phyloP scores from a whole-genome alignment of 1,140 invertebrate genomes.

The Halyomorpha halys region DNA sequence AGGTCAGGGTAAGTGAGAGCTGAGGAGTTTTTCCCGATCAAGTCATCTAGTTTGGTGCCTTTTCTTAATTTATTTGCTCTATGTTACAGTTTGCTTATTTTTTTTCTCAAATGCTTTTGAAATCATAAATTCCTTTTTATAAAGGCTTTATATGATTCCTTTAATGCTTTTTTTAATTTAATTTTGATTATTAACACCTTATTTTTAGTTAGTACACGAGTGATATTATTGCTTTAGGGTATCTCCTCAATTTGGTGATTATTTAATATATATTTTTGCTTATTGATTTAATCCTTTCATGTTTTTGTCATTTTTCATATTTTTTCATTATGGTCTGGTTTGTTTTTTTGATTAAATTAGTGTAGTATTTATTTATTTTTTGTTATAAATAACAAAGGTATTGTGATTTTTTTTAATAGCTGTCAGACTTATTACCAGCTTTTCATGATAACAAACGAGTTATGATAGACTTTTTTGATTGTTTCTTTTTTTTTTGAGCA shows the following conservation, averaged over 20 bases:
- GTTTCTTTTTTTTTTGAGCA: no score
- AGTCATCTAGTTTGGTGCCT: constrained; percentile 20
- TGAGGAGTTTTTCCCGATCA: constrained; percentile 2
- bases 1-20: constrained; percentile 29
- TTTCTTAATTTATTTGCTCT: constrained; percentile 19
- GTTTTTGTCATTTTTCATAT: no score
- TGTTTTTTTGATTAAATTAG: constrained; percentile 2
- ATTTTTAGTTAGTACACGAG: constrained; percentile 2
- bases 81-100: constrained; percentile 18
- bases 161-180: not conserved
- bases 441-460: no score
- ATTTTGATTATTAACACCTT: not conserved
- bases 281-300: constrained; percentile 4
- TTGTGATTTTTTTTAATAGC: no score
- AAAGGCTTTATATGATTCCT: constrained; percentile 1
- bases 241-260: constrained; percentile 4
- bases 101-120: constrained; percentile 3
- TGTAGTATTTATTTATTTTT: not conserved
- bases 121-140: not conserved
- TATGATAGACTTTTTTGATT: no score
- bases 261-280: constrained; percentile 11
- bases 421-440: no score
- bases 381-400: not conserved
- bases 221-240: constrained; percentile 5
- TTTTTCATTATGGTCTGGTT: constrained; percentile 1